These are phyloP conservation scores for Heteromurus nitidus DNA, from an alignment of 2,888 invertebrate species.

Conservation along the genomic window DNA sequence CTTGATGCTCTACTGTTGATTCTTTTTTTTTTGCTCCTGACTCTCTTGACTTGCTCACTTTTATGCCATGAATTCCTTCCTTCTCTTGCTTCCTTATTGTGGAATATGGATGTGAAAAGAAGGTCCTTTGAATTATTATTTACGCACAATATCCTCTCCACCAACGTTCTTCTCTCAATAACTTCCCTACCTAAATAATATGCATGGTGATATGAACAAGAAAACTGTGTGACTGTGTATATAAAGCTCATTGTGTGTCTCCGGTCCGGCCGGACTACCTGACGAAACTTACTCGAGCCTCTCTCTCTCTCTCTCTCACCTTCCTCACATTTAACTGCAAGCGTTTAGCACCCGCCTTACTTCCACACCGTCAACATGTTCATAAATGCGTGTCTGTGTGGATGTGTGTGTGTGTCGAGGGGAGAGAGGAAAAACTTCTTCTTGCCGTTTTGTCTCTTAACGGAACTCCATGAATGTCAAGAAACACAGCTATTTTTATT, in stretches of 20 bases:
- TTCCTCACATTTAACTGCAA: conserved; percentile 36
- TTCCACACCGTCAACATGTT: conserved; percentile 34
- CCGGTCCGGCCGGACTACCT: conserved; percentile 19
- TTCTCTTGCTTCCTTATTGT: conserved; percentile 64
- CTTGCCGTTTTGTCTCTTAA: too few species aligned
- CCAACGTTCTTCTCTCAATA: not conserved
- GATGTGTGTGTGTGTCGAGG: too few species aligned
- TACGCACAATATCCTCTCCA: conserved; percentile 53
- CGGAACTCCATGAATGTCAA: conserved; percentile 54
- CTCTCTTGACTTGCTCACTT: conserved; percentile 60
- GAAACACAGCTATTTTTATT: too few species aligned
- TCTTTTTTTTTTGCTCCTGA: conserved; percentile 36
- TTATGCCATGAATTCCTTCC: conserved; percentile 53
- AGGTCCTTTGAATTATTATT: conserved; percentile 67
- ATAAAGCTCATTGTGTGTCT: too few species aligned
- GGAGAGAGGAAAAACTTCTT: too few species aligned
- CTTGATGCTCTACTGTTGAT: conserved; percentile 35
- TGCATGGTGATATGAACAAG: too few species aligned
- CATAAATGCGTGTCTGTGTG: conserved; percentile 48
- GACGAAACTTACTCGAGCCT: conserved; percentile 51
- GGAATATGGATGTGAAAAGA: conserved; percentile 60
- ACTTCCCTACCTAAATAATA: too few species aligned
- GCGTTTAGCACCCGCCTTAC: conserved; percentile 53
- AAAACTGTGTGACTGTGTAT: too few species aligned
- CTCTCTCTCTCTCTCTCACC: conserved; percentile 60